Base-by-base conservation (phyloP, 1,140 invertebrate species). In the Cepaea nemoralis region DNA sequence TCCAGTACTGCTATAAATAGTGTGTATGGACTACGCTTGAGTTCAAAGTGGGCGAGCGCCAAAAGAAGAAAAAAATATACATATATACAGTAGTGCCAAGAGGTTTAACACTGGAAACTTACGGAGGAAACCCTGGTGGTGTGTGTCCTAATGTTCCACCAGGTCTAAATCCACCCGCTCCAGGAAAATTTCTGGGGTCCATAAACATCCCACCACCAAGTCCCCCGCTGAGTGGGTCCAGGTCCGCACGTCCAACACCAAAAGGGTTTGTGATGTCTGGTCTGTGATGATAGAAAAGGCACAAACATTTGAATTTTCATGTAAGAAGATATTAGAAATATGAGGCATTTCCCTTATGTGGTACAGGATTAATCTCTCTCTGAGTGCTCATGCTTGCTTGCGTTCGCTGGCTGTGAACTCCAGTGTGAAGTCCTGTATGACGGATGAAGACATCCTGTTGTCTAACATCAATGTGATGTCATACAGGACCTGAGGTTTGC, bases 201-300 rank as follows among this genome's bases (percentile, higher is more conserved):
- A 79, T 79, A 16, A 79, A 79, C 77, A 79, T 79, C 19, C 77
- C 77, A 19, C 77, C 77, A 45, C 77, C 77, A 3, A 35, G 5
- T 5, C 75, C 50, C 6, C 77, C 66, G 45, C 37, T 39, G 8
- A 79, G 42, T 5, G 77, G 77, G 31, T 79, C 77, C 42, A 79
- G 66, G 27, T 79, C 77, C n/a, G 77, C 63, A 5, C 77, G 1
- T 33, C 77, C 77, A 1, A 79, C 66, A 69, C 66, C 45, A 16
- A 79, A 79, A 39, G 77, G 77, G 48, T 79, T 63, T 37, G 3
- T 14, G 22, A n/a, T 1, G 27, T 55, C 66, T 35, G 77, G 35
- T 27, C 77, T 79, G 59, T 35, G 42, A 45, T 69, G n/a, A 48
- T 14, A 31, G 14, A 75, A 42, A 16, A 73, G 39, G 1, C 37